Evolutionary conservation across 1,140 invertebrate genomes (phyloP).

Genomic region (Drosophila aff.): DNA sequence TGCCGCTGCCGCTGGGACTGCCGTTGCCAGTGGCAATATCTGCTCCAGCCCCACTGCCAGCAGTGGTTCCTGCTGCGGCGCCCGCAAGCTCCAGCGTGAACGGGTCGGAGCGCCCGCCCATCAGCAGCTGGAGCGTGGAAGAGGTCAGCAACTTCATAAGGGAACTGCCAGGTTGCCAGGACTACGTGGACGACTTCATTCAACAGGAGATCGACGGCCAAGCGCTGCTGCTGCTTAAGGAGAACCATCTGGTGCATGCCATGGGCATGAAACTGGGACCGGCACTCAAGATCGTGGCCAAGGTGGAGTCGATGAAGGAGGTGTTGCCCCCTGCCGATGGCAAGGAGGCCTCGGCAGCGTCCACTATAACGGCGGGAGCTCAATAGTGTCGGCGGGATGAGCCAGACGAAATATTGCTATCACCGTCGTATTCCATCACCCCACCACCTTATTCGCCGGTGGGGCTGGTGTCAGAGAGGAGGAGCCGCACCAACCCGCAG

Average conservation of each 20-base stretch:
- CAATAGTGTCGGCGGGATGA: conserved; percentile 52
- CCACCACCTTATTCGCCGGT: conserved; percentile 61
- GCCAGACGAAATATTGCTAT: conserved; percentile 19
- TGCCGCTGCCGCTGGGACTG: conserved; percentile 12
- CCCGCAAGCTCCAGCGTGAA: conserved; percentile 1
- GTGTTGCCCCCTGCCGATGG: conserved; percentile 41
- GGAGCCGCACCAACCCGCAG: not conserved
- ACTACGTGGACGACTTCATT: conserved; percentile 97
- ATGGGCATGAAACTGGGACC: conserved; percentile 98
- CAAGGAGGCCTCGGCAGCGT: conserved; percentile 44
- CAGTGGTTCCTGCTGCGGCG: conserved; percentile 5
- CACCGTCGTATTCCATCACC: conserved; percentile 55
- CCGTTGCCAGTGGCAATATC: conserved; percentile 11
- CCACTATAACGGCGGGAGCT: conserved; percentile 6
- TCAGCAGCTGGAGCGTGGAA: conserved; percentile 86
- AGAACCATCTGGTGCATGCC: conserved; percentile 96
- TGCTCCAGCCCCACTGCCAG: conserved; percentile 12
- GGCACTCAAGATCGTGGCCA: conserved; percentile 96
- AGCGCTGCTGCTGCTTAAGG: conserved; percentile 96
- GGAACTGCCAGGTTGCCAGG: conserved; percentile 93
- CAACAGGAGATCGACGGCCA: conserved; percentile 98
- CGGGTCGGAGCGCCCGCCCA: conserved; percentile 53
- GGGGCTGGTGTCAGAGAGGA: not conserved
- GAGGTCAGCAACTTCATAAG: conserved; percentile 95
- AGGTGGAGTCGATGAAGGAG: conserved; percentile 84